Conservation (phyloP, 2,797 vertebrate species). For the Cuniculus paca region DNA sequence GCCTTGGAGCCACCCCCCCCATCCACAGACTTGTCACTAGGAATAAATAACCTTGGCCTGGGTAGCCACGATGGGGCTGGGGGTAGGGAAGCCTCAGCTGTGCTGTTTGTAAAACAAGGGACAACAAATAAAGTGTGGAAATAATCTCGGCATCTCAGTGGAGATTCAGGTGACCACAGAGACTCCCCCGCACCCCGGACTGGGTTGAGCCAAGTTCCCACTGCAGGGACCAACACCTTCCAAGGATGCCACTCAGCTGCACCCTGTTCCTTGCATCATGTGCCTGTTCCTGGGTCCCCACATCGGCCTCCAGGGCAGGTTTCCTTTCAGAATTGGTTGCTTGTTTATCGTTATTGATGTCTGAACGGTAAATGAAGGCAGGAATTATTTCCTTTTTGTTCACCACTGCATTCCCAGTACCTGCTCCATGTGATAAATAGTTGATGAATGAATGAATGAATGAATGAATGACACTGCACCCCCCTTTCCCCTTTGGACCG, state of each 20-base stretch:
- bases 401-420: background rate
- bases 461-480: background rate
- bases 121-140: conserved; percentile 75
- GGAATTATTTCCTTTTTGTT: background rate
- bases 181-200: background rate
- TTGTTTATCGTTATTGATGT: background rate
- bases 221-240: background rate
- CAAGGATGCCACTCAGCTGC: background rate
- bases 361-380: background rate
- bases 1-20: conserved; percentile 68
- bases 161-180: conserved; percentile 34
- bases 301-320: background rate
- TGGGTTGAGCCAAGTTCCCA: background rate
- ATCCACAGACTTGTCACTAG: conserved; percentile 82
- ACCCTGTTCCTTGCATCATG: background rate
- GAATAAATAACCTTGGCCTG: conserved; percentile 81
- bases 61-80: background rate
- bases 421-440: background rate
- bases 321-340: conserved; percentile 54
- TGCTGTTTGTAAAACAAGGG: conserved; percentile 78
- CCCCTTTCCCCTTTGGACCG: background rate
- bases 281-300: background rate
- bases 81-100: conserved; percentile 20
- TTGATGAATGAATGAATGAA: conserved; percentile 18
- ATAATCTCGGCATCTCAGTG: conserved; percentile 61